Conservation (phyloP, 2,113 vertebrate genomes). For the Cacatua alba region DNA sequence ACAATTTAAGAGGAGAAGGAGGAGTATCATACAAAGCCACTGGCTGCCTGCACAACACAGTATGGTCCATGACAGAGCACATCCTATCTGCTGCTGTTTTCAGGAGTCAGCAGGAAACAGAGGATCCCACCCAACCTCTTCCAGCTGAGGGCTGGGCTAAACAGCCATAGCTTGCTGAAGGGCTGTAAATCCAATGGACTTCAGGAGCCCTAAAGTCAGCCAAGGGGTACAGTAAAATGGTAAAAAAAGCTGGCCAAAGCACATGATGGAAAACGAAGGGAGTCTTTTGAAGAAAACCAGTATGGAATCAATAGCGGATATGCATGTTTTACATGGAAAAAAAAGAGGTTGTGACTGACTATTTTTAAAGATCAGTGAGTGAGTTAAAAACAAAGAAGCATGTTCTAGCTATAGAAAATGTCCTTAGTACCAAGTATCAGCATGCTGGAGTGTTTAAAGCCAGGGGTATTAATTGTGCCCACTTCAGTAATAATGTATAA, state of each 20-base stretch:
- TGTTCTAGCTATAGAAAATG: neutral
- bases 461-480: neutral
- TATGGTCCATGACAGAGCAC: neutral
- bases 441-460: neutral
- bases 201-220: neutral
- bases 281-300: neutral
- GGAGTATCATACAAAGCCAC: neutral
- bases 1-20: neutral
- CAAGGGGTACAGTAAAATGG: neutral
- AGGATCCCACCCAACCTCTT: neutral
- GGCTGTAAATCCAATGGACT: neutral
- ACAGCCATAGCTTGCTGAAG: fast-evolving
- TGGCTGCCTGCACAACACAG: fast-evolving
- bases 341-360: neutral
- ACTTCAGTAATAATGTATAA: neutral
- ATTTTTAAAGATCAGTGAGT: neutral
- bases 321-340: neutral
- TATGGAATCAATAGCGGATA: neutral
- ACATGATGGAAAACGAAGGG: neutral
- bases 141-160: neutral
- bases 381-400: neutral
- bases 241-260: neutral
- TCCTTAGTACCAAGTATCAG: neutral
- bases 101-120: neutral
- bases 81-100: neutral